A percentile compares a stretch with the other conserved stretches of the same genome.
phyloP scores from a whole-genome alignment of 2,797 vertebrate species.

The Carcharodon carcharias region DNA sequence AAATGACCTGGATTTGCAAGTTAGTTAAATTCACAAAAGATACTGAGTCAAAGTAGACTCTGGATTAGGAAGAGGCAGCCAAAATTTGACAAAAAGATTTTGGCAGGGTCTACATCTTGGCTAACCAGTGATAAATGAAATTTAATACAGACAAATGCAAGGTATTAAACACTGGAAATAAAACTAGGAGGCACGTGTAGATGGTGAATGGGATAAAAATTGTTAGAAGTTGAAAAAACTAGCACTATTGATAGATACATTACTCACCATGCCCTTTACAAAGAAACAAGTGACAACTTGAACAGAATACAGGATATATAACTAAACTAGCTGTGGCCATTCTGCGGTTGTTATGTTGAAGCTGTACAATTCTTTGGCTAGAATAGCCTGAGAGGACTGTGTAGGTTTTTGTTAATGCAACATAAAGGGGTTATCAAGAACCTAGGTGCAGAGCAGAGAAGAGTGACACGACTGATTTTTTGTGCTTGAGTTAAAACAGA shows the following conservation, averaged over 20 bases:
- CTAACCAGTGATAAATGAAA: not conserved
- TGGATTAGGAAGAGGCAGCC: not conserved
- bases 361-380: not conserved
- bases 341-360: not conserved
- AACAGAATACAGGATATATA: not conserved
- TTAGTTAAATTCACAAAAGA: not conserved
- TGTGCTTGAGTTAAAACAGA: not conserved
- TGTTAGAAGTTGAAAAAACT: not conserved
- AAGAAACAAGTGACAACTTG: not conserved
- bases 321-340: not conserved
- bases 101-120: not conserved
- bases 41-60: not conserved
- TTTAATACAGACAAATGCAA: not conserved
- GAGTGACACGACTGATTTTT: not conserved
- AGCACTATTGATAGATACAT: not conserved
- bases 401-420: not conserved
- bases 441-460: not conserved
- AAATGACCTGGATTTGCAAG: not conserved
- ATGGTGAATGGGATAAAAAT: not conserved
- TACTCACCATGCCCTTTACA: not conserved
- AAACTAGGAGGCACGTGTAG: not conserved
- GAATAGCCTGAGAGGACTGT: not conserved
- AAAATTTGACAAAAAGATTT: not conserved
- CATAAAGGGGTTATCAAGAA: not conserved
- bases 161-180: not conserved